Base-by-base conservation (phyloP, 2,888 invertebrate species). In the Thereva nobilitata region DNA sequence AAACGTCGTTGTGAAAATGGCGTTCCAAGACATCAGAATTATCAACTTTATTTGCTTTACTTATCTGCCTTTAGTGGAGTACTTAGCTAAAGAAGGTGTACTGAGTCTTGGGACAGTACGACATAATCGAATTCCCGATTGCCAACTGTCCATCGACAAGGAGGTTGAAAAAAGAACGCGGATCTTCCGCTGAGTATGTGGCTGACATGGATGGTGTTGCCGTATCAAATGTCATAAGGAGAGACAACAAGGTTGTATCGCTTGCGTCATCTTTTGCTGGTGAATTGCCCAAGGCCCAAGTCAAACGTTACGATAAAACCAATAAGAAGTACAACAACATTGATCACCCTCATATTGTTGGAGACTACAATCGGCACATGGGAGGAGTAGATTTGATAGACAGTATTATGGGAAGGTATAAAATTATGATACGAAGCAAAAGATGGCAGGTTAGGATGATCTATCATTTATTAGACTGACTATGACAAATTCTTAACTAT, bases 71-170 rank as follows among this genome's bases (percentile, higher is more conserved):
- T 49, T 75, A 9, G 53, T 76, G 52, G 71, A 71, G 53, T 73
- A 75, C 68, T 68, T 75, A 63, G 73, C 73, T n/a, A 74, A 75
- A 69, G n/a, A n/a, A n/a, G 74, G 74, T 6, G 74, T 75, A 61
- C 56, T 71, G 4, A 70, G 67, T 70, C 68, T 59, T 44, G 75
- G 75, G 7, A 74, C 75, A 49, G 68, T 76, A 45, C 70, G 74
- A 66, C 66, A 73, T 54, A 77, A 79, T 69, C 65, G 77, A 59
- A 74, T 79, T 9, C 72, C 73, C 35, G 71, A 72, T 35, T 70
- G 70, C 35, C 72, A 73, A 65, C 67, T 74, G n/a, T 72, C 72
- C 6, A 45, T 64, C 71, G 70, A 73, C 49, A 65, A 70, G 70
- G 67, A 73, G 72, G 41, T 75, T 47, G 71, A 71, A 69, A 68